Conservation (phyloP, 2,797 vertebrate genomes). For the Borostomias antarcticus region DNA sequence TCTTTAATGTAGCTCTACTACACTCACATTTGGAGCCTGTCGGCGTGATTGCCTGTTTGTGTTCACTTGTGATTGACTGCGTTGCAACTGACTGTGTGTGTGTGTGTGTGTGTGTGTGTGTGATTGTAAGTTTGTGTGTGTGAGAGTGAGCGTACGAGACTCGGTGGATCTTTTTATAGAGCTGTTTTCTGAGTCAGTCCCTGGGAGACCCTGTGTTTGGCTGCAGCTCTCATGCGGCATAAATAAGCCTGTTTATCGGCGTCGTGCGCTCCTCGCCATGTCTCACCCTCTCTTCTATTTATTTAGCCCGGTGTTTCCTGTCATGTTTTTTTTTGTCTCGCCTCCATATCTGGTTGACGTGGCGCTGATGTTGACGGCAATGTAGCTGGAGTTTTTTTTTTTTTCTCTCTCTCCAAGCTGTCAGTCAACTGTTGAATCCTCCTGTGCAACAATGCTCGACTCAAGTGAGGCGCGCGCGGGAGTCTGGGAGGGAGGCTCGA, state of each 20-base stretch:
- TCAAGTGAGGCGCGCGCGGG: slow-evolving; percentile 51
- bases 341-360: slow-evolving; percentile 38
- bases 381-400: background rate
- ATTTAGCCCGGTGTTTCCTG: slow-evolving; percentile 41
- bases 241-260: slow-evolving; percentile 71
- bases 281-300: slow-evolving; percentile 41
- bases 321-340: slow-evolving; percentile 34
- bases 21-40: background rate
- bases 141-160: slow-evolving; percentile 4
- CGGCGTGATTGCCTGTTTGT: background rate
- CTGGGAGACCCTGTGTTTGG: slow-evolving; percentile 61
- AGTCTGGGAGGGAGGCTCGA: slow-evolving; percentile 58
- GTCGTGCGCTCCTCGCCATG: slow-evolving; percentile 31
- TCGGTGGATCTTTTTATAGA: slow-evolving; percentile 69
- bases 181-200: slow-evolving; percentile 64
- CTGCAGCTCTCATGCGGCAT: slow-evolving; percentile 63
- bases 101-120: background rate
- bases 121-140: background rate
- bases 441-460: slow-evolving; percentile 18
- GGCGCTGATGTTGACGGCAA: background rate
- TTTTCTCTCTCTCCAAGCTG: slow-evolving; percentile 1
- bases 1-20: too few species aligned
- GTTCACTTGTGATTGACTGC: background rate
- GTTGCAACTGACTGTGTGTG: background rate
- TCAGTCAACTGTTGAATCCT: slow-evolving; percentile 1